Evolutionary conservation across 2,888 invertebrate species (phyloP), one percentile per base, ranked within the genome.

Genomic region (Andrena praecox): DNA sequence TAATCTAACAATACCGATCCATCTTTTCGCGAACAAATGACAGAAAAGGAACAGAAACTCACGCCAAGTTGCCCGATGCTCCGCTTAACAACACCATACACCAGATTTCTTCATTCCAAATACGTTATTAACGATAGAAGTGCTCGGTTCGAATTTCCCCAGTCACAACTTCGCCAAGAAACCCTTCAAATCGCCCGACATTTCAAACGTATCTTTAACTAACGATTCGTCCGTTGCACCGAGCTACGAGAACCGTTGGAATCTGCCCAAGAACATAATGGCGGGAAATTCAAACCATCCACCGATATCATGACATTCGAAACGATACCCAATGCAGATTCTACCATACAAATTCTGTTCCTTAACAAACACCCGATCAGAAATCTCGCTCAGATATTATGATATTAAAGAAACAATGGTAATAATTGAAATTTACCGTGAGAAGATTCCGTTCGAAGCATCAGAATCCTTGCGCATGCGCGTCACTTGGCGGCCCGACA

Each of bases 1-100:
- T 54, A 62, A 80, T 70, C 66, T 76, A 82, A 82, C 80, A 66
- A 66, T 77, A 69, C 72, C 82, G n/a, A 72, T 77, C 71, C 75
- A 48, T 72, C 64, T 66, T 54, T 60, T 33, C 59, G 59, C 66
- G 48, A 83, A 77, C 42, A 71, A 80, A 59, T 59, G 59, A 75
- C 63, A 63, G 60, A 73, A 77, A 70, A 64, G 66, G 52, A 79
- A 78, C 74, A 73, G 71, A 68, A 83, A 83, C 63, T 77, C 70
- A n/a, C 42, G 35, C 48, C 73, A 68, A 72, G 60, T 56, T 52
- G 52, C 76, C 77, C 42, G 35, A 60, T 62, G n/a, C 10, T 60
- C 73, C 31, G 59, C 42, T 66, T 20, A 54, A 74, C 42, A 62
- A 68, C n/a, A 56, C 12, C 33, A 4, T 54, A 48, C 24, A 16